These are phyloP conservation scores for Hemibagrus wyckioides DNA, from an alignment of 2,113 vertebrate species.

Conservation along the genomic window DNA sequence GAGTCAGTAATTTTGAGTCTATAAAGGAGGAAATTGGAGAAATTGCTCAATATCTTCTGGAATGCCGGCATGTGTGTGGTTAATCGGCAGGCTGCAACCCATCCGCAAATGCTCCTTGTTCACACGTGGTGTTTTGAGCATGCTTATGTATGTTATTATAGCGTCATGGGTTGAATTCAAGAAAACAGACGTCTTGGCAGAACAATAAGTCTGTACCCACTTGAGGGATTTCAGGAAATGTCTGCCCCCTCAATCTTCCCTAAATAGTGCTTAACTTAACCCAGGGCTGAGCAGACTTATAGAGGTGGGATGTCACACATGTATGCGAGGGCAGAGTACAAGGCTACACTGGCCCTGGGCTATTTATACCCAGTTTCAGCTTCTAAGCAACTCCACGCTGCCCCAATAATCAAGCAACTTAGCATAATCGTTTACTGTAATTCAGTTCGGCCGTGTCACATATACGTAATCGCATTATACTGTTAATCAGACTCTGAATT, in stretches of 20 bases:
- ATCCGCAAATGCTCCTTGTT: not conserved
- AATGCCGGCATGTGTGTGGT: constrained; percentile 18
- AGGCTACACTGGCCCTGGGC: not conserved
- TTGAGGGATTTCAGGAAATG: constrained; percentile 16
- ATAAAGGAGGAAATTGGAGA: not conserved
- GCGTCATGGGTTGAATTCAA: not conserved
- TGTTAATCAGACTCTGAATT: not conserved
- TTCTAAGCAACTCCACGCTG: not conserved
- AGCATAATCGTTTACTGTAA: constrained; percentile 11
- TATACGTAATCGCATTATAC: not conserved
- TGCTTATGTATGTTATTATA: not conserved
- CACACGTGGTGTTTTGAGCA: not conserved
- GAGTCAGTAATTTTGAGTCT: not conserved
- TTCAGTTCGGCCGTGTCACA: not conserved
- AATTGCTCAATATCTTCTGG: not conserved
- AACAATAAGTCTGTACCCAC: not conserved
- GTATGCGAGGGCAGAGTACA: constrained; percentile 5
- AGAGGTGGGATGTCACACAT: constrained; percentile 27
- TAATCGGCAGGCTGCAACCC: not conserved
- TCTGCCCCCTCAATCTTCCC: not conserved
- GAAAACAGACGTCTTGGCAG: not conserved
- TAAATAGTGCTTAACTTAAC: not conserved
- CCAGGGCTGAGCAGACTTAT: not conserved
- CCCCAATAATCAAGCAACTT: not conserved
- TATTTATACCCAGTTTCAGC: constrained; percentile 19